Percentiles rank a stretch among this genome's conserved stretches.
Conservation (phyloP, 2,888 invertebrate species). For the Xanthorhoe spadicearia region DNA sequence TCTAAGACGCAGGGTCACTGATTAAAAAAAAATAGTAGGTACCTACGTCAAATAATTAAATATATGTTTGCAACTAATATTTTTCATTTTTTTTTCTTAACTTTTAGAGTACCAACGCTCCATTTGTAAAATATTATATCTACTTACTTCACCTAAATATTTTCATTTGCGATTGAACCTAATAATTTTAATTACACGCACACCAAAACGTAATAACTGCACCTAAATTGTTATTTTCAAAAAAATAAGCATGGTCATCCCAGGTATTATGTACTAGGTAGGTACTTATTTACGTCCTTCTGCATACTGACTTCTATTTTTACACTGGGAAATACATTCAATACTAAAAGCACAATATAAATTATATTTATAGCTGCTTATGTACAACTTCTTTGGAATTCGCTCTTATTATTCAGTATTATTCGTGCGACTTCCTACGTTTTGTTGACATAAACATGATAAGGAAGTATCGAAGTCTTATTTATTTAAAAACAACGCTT, state of each 20-base stretch:
- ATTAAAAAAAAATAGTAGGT: too few relatives aligned
- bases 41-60: too few relatives aligned
- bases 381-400: slow-evolving; percentile 33
- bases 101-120: too few relatives aligned
- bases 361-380: slow-evolving; percentile 25
- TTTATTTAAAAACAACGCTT: slow-evolving; percentile 51
- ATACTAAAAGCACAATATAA: slow-evolving; percentile 18
- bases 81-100: too few relatives aligned
- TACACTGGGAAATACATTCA: slow-evolving; percentile 24
- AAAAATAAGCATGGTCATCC: neutral
- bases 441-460: slow-evolving; percentile 48
- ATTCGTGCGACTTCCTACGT: slow-evolving; percentile 39
- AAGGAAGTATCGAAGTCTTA: slow-evolving; percentile 59
- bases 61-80: too few relatives aligned
- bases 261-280: slow-evolving; percentile 24
- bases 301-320: slow-evolving; percentile 21
- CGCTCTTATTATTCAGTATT: slow-evolving; percentile 36
- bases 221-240: neutral
- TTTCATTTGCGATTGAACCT: neutral
- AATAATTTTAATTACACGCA: neutral
- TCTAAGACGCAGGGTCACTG: neutral
- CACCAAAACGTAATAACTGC: neutral
- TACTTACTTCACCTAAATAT: too few relatives aligned
- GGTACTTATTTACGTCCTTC: slow-evolving; percentile 41
- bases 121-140: too few relatives aligned